Conservation (phyloP, 2,888 invertebrate species). For the Entomobrya multifasciata region DNA sequence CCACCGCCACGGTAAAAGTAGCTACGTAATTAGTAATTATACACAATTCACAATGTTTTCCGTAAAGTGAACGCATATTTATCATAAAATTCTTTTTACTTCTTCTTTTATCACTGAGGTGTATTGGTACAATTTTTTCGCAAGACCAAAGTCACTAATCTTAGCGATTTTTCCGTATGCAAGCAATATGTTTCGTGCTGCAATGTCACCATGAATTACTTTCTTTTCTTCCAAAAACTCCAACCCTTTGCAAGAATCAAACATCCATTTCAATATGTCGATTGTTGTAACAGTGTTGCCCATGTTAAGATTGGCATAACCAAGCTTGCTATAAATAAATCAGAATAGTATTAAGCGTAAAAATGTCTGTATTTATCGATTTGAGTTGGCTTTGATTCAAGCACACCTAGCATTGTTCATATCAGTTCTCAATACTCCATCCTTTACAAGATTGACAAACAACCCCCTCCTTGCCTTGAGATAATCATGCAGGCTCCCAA, state of each 20-base stretch:
- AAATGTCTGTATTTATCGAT: not conserved
- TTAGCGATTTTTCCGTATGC: constrained; percentile 65
- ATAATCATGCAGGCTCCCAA: constrained; percentile 73
- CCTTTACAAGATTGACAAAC: constrained; percentile 72
- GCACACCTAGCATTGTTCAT: not conserved
- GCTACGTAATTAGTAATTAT: too few relatives aligned
- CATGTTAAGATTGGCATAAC: constrained; percentile 39
- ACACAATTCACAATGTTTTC: too few relatives aligned
- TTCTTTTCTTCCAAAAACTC: constrained; percentile 70
- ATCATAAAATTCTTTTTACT: constrained; percentile 12
- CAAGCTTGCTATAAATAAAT: not conserved
- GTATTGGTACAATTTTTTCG: constrained; percentile 73
- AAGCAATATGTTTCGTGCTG: constrained; percentile 69
- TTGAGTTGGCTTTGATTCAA: too few relatives aligned
- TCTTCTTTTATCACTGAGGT: constrained; percentile 66
- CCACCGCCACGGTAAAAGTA: constrained; percentile 73
- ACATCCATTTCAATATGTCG: constrained; percentile 69
- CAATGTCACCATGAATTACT: constrained; percentile 72
- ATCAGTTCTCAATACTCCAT: constrained; percentile 54
- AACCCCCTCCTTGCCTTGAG: constrained; percentile 71
- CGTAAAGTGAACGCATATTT: too few relatives aligned
- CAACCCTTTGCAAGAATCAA: constrained; percentile 68
- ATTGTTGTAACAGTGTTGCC: constrained; percentile 62
- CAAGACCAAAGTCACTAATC: constrained; percentile 73
- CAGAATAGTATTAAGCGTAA: not conserved